phyloP scores from a whole-genome alignment of 2,113 vertebrate species.

The Bufo bufo region DNA sequence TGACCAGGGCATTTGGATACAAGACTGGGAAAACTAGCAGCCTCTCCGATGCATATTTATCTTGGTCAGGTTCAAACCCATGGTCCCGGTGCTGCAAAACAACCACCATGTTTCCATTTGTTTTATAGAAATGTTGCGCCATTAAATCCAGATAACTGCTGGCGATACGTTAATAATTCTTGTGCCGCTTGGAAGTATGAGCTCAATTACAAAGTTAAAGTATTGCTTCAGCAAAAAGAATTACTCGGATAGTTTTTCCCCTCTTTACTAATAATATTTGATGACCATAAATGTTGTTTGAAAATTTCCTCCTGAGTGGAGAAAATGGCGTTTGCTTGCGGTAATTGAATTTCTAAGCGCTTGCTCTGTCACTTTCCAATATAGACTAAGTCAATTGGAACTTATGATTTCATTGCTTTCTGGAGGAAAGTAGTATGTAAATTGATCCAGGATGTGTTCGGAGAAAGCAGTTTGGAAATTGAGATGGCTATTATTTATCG shows the following conservation, averaged over 20 bases:
- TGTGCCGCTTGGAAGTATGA: not conserved
- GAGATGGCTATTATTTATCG: conserved; percentile 81
- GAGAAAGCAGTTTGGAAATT: conserved; percentile 75
- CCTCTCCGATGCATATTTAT: not conserved
- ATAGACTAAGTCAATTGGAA: conserved; percentile 81
- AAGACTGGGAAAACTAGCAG: too few relatives aligned
- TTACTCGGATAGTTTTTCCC: conserved; percentile 71
- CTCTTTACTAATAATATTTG: conserved; percentile 80
- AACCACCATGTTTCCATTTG: not conserved
- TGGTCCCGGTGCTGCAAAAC: not conserved
- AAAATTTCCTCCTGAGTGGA: conserved; percentile 79
- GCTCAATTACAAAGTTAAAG: not conserved
- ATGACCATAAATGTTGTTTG: conserved; percentile 78
- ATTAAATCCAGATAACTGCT: not conserved
- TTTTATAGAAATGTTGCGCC: not conserved
- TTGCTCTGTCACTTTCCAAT: conserved; percentile 77
- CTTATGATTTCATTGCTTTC: conserved; percentile 80
- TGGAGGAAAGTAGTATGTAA: conserved; percentile 81
- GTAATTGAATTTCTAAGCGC: conserved; percentile 82
- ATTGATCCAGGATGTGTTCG: conserved; percentile 83
- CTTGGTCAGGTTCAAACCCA: not conserved
- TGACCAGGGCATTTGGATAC: too few relatives aligned
- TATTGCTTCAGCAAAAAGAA: conserved; percentile 70
- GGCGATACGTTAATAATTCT: not conserved
- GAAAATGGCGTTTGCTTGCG: conserved; percentile 83